Base-by-base conservation (phyloP, 2,888 invertebrate genomes). In the Cataglyphis rosenhaueri region DNA sequence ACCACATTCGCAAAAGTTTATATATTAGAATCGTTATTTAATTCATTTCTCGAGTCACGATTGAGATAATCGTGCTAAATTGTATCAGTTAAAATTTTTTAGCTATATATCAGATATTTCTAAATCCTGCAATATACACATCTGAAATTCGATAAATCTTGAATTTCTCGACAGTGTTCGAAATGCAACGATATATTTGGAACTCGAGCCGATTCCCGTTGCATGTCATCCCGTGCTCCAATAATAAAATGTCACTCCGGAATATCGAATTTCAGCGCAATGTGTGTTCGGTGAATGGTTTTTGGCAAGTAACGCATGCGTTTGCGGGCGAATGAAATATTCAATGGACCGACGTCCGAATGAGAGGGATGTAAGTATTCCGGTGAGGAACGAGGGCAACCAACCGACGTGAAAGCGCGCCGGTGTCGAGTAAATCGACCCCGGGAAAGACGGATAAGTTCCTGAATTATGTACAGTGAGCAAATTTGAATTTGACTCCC, bases 401-500 rank as follows among this genome's bases (percentile, higher is more conserved):
- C 65, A 25, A 65, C 8, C 68, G 25, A 44, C 32, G 70, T 59
- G 41, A 78, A 78, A 78, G 32, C 71, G n/a, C 65, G 76, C 10
- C 29, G 3, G 25, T 65, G 52, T 75, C 52, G 75, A 35, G 52
- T 75, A 59, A 78, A 78, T 38, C 78, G 71, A 70, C 21, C 32
- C n/a, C 21, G 21, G 71, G n/a, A 59, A 70, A 59, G 44, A 76
- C 44, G 70, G 44, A 70, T 59, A 78, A 78, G 78, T 78, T 78
- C 59, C 18, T 78, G 41, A 78, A 84, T 82, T 74, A 74, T 85
- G 52, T 85, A 75, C 84, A 75, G 38, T 68, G 74, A 61, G 44
- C 44, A 84, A 75, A 78, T 81, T 84, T 84, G 48, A 81, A 81
- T 81, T 84, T 78, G 71, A 78, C 71, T 81, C 57, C 61, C 29